Percentiles rank a stretch among this genome's conserved stretches.
Evolutionary conservation across 92 coral and sea anemone species (phyloP).

Genomic region (Epizoanthus fatuus): DNA sequence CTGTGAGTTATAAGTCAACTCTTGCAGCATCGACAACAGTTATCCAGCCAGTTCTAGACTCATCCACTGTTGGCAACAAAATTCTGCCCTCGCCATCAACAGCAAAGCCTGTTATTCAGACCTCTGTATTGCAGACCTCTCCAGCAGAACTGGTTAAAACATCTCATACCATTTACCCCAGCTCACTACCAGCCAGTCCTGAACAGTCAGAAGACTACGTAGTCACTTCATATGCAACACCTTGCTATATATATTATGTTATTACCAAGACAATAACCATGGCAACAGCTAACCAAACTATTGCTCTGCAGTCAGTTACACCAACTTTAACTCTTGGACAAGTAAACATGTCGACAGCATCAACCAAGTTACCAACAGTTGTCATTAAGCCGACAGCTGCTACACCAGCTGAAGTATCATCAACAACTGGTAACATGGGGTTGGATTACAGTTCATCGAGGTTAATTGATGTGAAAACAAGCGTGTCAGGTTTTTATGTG

Average conservation of each 20-base stretch:
- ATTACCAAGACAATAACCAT: slow-evolving; percentile 75
- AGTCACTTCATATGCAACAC: slow-evolving; percentile 71
- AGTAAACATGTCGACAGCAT: slow-evolving; percentile 29
- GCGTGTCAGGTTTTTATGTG: slow-evolving; percentile 8
- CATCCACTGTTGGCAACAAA: neutral
- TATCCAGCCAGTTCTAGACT: neutral
- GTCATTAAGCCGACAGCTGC: slow-evolving; percentile 50
- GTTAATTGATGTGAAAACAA: neutral
- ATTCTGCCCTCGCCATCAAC: neutral
- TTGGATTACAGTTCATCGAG: neutral
- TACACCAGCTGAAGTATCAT: slow-evolving; percentile 18
- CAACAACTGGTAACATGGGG: neutral
- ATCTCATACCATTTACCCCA: neutral
- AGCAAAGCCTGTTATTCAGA: neutral
- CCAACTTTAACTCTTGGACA: slow-evolving; percentile 63
- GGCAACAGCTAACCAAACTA: slow-evolving; percentile 65
- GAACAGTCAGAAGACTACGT: slow-evolving; percentile 41
- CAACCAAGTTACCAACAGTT: slow-evolving; percentile 43
- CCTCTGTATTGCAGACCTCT: neutral
- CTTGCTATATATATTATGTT: slow-evolving; percentile 87
- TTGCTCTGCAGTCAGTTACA: slow-evolving; percentile 32
- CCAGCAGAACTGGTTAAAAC: neutral
- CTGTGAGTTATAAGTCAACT: neutral
- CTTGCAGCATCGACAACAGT: neutral
- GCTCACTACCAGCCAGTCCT: neutral